A percentile compares a stretch with the other conserved stretches of the same genome.
Evolutionary conservation across 2,888 invertebrate species (phyloP).

Genomic region (Helleia helle): DNA sequence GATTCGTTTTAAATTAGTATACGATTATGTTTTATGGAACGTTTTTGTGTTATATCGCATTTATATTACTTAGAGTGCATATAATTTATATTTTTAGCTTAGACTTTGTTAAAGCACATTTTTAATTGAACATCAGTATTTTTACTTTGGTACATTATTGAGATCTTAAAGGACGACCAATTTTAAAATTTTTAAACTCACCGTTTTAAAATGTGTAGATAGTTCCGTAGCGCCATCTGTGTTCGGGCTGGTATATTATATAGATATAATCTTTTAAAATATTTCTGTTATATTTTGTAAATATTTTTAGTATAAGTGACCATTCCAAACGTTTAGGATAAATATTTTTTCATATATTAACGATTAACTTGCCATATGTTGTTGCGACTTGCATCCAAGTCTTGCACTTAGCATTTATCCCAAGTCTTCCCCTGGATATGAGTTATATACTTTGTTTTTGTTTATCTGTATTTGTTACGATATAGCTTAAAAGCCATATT

Average conservation of each 20-base stretch:
- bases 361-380: conserved; percentile 66
- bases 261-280: conserved; percentile 32
- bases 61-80: too few relatives aligned
- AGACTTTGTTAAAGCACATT: too few relatives aligned
- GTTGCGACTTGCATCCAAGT: conserved; percentile 22
- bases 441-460: conserved; percentile 57
- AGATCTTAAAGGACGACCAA: too few relatives aligned
- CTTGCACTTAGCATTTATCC: conserved; percentile 10
- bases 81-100: too few relatives aligned
- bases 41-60: too few relatives aligned
- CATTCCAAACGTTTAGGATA: conserved; percentile 67
- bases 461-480: conserved; percentile 56
- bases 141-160: too few relatives aligned
- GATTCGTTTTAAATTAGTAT: conserved; percentile 8
- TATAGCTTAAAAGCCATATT: conserved; percentile 25
- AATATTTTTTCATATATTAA: conserved; percentile 62
- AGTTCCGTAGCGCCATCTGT: neutral
- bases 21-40: too few relatives aligned
- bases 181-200: too few relatives aligned
- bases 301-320: conserved; percentile 50
- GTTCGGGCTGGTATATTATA: neutral
- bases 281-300: conserved; percentile 64
- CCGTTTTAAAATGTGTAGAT: too few relatives aligned
- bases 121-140: too few relatives aligned
- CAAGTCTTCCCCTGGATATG: conserved; percentile 64